Base-by-base conservation (phyloP, 2,113 vertebrate genomes). In the Chaenocephalus aceratus region DNA sequence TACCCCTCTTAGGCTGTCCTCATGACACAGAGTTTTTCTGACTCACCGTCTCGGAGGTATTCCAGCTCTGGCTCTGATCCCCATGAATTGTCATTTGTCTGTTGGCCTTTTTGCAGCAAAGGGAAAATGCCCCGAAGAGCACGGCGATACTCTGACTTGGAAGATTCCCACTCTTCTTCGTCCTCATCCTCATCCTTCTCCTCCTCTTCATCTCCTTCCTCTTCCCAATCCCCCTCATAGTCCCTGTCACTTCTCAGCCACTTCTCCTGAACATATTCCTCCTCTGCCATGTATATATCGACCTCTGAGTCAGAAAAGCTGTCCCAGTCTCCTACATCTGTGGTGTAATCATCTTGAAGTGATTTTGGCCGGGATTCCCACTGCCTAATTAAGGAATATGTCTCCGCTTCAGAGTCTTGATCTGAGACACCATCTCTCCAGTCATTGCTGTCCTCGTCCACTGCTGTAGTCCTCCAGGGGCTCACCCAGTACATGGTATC, bases 231-330 rank as follows among this genome's bases (percentile, higher is more conserved):
- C 8, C 87, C 92, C 26, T 93, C 91, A 70, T 93, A 93, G 46
- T 93, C 84, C 70, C 61, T 1, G 2, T 93, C 90, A 44, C 30
- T 75, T 51, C 82, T 88, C 30, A 57, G 63, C 72, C 71, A 68
- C 65, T 36, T 82, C 21, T 80, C 62, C 72, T 53, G 67, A 8
- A 51, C 16, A 2, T 44, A 46, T 3, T 92, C 87, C 12, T 91
- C 92, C 72, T 90, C 91, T n/a, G 75, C 92, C 86, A 93, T 87
- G 75, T 92, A 92, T 1, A 91, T 93, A 18, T 95, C 92, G 0
- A 92, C 78, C 0, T 92, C 90, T 14, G 88, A 89, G 5, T 89
- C 87, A 1, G 83, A 83, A 3, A 62, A 72, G 0, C 45, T 46
- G 21, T 85, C 70, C 86, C 82, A 85, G 56, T 87, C 84, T 11